Conservation (phyloP, 1,140 invertebrate species). For the Penaeus japonicus region DNA sequence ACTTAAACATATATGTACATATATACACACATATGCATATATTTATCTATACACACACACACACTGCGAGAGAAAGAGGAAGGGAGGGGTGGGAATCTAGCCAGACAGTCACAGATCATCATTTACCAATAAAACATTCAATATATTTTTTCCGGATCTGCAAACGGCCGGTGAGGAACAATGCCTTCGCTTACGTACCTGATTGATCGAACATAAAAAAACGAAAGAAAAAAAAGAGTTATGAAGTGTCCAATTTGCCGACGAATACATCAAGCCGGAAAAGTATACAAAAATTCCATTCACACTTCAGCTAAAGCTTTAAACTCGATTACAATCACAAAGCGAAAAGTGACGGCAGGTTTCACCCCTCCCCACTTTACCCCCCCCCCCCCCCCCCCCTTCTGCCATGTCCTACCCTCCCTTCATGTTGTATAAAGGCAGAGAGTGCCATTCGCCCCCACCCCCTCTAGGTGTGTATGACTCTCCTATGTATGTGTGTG, state of each 20-base stretch:
- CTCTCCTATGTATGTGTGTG: background rate
- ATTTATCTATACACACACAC: background rate
- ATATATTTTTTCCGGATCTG: background rate
- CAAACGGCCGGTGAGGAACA: too few relatives aligned
- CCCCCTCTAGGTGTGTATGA: background rate
- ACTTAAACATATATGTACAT: conserved; percentile 1
- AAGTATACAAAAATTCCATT: too few relatives aligned
- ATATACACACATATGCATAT: background rate
- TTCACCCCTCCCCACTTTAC: background rate
- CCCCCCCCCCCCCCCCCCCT: background rate
- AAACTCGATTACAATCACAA: too few relatives aligned
- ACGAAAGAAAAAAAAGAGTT: too few relatives aligned
- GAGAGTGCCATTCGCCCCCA: too few relatives aligned
- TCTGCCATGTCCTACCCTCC: background rate
- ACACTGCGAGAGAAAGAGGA: conserved; percentile 8
- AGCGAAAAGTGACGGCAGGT: background rate
- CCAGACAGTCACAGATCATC: background rate
- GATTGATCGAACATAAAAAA: too few relatives aligned
- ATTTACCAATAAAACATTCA: background rate
- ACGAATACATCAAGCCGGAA: too few relatives aligned
- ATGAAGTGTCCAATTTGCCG: too few relatives aligned
- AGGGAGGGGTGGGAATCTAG: background rate
- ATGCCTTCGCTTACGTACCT: too few relatives aligned
- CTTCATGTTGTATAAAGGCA: background rate
- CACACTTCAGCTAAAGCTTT: too few relatives aligned